Base-by-base conservation (phyloP, 2,113 vertebrate species). In the Stercorarius parasiticus region DNA sequence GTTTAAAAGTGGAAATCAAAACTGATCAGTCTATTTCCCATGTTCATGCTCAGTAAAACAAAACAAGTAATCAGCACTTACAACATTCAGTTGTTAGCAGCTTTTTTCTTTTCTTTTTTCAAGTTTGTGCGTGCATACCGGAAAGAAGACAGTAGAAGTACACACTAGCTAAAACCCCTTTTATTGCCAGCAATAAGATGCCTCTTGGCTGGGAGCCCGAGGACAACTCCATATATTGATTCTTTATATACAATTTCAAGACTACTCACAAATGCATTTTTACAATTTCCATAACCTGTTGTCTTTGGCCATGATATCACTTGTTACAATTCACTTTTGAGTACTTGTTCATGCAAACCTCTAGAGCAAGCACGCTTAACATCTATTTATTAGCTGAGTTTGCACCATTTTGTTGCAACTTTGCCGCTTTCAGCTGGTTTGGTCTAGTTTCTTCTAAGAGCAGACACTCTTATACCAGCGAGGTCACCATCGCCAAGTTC, bases 91-190 rank as follows among this genome's bases (percentile, higher is more conserved):
- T 20, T 45, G 70, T 64, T 53, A 36, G 49, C 25, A 53, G 18
- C 32, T 55, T 55, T 65, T 30, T 42, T 53, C 10, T 52, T 38
- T 59, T 50, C 36, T 49, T 49, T 49, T 49, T 49, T 49, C 47
- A 19, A n/a, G 36, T 43, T 49, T 26, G 47, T n/a, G 30, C 5
- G 0, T 1, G 6, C 15, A 7, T 50, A 43, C 19, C 2, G 1
- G 55, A n/a, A 27, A n/a, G 55, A 47, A 69, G 42, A 65, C 42
- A 38, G 65, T 21, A 58, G 52, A 32, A 47, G 21, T 15, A 49
- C 43, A 25, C 12, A 3, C 15, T 4, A 36, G 40, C 34, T 67
- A 30, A 36, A 67, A 8, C 27, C 36, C 40, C 32, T 45, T 56
- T 30, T n/a, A 29, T 11, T 23, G 34, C 40, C 4, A 14, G 26